These are phyloP conservation scores for Chitala chitala DNA, from an alignment of 2,113 vertebrate genomes.

Conservation along the genomic window DNA sequence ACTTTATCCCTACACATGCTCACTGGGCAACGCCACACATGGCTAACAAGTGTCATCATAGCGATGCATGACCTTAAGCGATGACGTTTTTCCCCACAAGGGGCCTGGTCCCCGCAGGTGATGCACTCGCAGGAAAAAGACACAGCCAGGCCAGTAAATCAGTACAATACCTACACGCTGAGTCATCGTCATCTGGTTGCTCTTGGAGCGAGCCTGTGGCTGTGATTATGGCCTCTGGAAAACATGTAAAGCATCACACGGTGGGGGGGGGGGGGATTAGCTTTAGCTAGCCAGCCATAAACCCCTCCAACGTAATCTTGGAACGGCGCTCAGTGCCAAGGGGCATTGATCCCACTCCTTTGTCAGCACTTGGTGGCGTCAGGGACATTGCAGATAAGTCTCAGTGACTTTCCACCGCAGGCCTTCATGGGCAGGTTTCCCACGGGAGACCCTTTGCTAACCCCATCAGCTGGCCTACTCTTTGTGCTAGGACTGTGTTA, in stretches of 20 bases:
- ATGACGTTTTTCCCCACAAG: not conserved
- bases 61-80: not conserved
- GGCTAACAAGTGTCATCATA: not conserved
- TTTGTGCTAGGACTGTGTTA: too few species aligned
- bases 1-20: too few species aligned
- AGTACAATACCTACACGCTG: not conserved
- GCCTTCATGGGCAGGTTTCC: too few species aligned
- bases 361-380: not conserved
- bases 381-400: not conserved
- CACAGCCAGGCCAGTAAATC: slow-evolving; percentile 5
- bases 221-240: not conserved
- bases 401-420: not conserved
- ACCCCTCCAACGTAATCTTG: slow-evolving; percentile 15
- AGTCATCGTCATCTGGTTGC: slow-evolving; percentile 18
- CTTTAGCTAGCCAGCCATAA: not conserved
- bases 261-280: too few species aligned
- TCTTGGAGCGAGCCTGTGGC: not conserved
- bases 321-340: not conserved
- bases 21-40: not conserved
- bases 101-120: too few species aligned
- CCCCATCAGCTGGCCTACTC: too few species aligned
- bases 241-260: not conserved
- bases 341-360: not conserved
- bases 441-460: too few species aligned
- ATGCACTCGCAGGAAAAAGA: not conserved